These are phyloP conservation scores for Erythrolamprus reginae DNA, from an alignment of 2,113 vertebrate species.

Conservation along the genomic window DNA sequence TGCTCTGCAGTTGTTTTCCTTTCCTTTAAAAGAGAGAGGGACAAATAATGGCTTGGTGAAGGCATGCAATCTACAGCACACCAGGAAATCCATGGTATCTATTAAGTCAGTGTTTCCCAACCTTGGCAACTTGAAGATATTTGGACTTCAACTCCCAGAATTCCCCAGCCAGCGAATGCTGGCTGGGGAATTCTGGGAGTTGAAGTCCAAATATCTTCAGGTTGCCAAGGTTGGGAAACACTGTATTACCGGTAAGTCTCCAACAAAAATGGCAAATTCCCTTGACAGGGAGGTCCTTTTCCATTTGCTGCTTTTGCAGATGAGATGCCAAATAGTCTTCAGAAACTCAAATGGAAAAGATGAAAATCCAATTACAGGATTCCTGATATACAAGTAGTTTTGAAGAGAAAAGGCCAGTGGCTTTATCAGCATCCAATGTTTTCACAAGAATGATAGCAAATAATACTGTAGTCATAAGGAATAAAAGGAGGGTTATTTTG, in stretches of 20 bases:
- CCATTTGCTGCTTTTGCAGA: slow-evolving; percentile 72
- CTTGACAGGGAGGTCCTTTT: slow-evolving; percentile 67
- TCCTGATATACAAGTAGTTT: slow-evolving; percentile 57
- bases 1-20: slow-evolving; percentile 69
- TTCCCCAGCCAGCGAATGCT: no score
- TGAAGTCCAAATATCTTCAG: no score
- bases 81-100: slow-evolving; percentile 70
- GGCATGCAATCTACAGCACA: slow-evolving; percentile 61
- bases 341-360: slow-evolving; percentile 56
- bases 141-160: no score
- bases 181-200: no score
- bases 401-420: slow-evolving; percentile 51
- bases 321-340: slow-evolving; percentile 74
- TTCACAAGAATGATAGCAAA: slow-evolving; percentile 49
- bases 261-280: slow-evolving; percentile 70
- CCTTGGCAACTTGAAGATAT: no score
- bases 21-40: slow-evolving; percentile 68
- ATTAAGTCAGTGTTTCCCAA: no score
- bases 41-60: slow-evolving; percentile 64
- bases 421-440: slow-evolving; percentile 51
- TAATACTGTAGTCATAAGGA: slow-evolving; percentile 38
- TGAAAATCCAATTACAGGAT: slow-evolving; percentile 62
- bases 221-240: no score
- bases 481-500: slow-evolving; percentile 37
- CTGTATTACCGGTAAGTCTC: no score